Evolutionary conservation across 1,140 invertebrate genomes (phyloP).

Genomic region (Dicyema japonicum): DNA sequence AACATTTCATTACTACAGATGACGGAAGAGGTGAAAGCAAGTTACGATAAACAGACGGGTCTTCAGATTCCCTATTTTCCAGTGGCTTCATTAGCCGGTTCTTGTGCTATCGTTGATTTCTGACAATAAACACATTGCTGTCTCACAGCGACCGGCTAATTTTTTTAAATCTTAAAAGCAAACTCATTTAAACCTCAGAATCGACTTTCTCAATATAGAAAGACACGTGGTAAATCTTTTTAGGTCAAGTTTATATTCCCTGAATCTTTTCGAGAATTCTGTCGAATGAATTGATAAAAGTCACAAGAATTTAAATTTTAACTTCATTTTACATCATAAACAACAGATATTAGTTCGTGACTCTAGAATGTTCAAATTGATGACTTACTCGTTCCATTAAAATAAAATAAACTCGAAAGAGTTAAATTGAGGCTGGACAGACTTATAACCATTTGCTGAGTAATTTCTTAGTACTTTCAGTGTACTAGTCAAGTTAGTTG

Average conservation of each 20-base stretch:
- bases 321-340: constrained; percentile 78
- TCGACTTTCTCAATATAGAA: constrained; percentile 74
- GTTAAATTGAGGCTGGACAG: too few species aligned
- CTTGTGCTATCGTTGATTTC: not conserved
- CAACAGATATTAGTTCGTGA: constrained; percentile 63
- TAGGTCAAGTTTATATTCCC: constrained; percentile 70
- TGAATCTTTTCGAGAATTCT: constrained; percentile 79
- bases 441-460: too few species aligned
- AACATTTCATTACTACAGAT: too few species aligned
- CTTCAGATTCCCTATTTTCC: too few species aligned
- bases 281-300: constrained; percentile 57
- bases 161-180: constrained; percentile 42
- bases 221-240: constrained; percentile 74
- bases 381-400: constrained; percentile 55
- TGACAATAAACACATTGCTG: constrained; percentile 45
- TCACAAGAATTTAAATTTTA: constrained; percentile 58
- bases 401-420: constrained; percentile 63
- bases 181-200: constrained; percentile 31
- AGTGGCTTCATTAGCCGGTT: too few species aligned
- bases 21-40: too few species aligned
- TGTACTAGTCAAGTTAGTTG: too few species aligned
- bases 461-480: too few species aligned
- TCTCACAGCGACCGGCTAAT: constrained; percentile 53
- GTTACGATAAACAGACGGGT: too few species aligned
- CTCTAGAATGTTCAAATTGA: too few species aligned